Evolutionary conservation across 2,797 vertebrate genomes (phyloP).

Genomic region (Melanotaenia parkinsoni): DNA sequence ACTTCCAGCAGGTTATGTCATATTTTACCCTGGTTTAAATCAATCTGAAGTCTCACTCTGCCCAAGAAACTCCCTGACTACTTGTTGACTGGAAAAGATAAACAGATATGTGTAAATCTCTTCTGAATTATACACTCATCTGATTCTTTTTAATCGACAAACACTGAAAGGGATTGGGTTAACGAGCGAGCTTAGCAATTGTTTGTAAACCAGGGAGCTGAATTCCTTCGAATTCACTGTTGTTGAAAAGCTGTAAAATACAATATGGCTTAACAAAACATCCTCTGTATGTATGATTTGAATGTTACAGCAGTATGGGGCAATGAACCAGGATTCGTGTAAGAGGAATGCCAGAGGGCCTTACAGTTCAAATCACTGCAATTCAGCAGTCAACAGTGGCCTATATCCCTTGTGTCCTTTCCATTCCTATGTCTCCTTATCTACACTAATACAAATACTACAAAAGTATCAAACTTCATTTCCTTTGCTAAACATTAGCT

Average conservation of each 20-base stretch:
- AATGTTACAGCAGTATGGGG: constrained; percentile 76
- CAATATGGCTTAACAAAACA: constrained; percentile 51
- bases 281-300: constrained; percentile 55
- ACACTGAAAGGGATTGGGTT: constrained; percentile 50
- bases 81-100: constrained; percentile 45
- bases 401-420: constrained; percentile 65
- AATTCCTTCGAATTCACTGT: constrained; percentile 60
- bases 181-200: constrained; percentile 48
- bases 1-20: constrained; percentile 60
- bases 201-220: constrained; percentile 66
- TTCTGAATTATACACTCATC: constrained; percentile 26
- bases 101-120: constrained; percentile 42
- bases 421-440: constrained; percentile 69
- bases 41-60: constrained; percentile 65
- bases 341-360: constrained; percentile 76
- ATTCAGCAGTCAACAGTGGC: constrained; percentile 76
- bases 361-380: constrained; percentile 59
- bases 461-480: constrained; percentile 18
- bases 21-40: constrained; percentile 65
- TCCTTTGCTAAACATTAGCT: constrained; percentile 27
- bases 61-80: constrained; percentile 50
- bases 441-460: constrained; percentile 55
- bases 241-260: constrained; percentile 65
- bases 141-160: constrained; percentile 42
- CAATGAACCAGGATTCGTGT: constrained; percentile 77